Evolutionary conservation across 2,113 vertebrate genomes (phyloP), one percentile per base, ranked within the genome.

Genomic region (Pangasianodon hypophthalmus): DNA sequence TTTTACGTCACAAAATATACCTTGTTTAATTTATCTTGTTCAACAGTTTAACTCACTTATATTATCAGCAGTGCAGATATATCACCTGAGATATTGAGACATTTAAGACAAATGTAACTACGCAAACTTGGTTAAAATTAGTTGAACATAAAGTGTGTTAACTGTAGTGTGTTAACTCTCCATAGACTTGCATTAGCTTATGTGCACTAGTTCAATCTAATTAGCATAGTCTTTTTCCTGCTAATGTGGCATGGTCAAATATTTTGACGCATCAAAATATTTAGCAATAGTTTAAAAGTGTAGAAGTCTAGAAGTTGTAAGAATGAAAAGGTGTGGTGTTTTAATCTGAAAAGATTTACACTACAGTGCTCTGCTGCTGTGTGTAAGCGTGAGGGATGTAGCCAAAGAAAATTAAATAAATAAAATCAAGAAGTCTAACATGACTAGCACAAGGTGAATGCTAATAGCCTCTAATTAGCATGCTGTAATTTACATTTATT

Each of bases 401-500:
- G 14, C 2, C 79, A 21, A 26, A 19, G n/a, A 62, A 54, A 83
- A 82, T 69, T 3, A 37, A 88, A 71, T 37, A 50, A 71, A 67
- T 83, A 54, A 86, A 21, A 73, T 86, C 85, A 37, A 32, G n/a
- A 73, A 32, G n/a, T 29, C 64, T 13, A 37, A 81, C 87, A 88
- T 21, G 69, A 37, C 29, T 71, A 88, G 73, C 64, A 32, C 64
- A 71, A 85, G 41, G 88, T 85, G 88, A 77, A 62, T 79, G 54
- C 83, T 85, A 89, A 89, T 83, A 32, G 18, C 71, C 29, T 13
- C 54, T 77, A 85, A 89, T 89, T 50, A 89, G 71, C 56, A 79
- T 85, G 83, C 83, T 79, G 71, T 79, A 37, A 79, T 85, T 79
- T 79, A 79, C 56, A 89, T 89, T 85, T 85, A 79, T 54, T 62